Base-by-base conservation (phyloP, 2,113 vertebrate genomes). In the Atractosteus spatula region DNA sequence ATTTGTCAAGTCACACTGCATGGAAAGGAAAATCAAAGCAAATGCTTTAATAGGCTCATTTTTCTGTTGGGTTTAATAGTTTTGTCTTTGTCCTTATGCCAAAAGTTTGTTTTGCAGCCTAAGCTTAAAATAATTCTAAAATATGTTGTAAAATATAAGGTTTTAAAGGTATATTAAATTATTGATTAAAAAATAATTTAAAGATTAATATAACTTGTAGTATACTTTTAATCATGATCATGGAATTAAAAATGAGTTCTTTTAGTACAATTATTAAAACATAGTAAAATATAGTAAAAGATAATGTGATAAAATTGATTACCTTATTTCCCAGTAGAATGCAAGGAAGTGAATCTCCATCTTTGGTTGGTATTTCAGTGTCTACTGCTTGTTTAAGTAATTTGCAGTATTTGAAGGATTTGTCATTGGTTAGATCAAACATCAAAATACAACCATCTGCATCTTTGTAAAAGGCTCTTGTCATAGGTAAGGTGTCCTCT, bases 321-420 rank as follows among this genome's bases (percentile, higher is more conserved):
- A 70, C 68, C 68, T 70, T 70, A 70, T 70, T 70, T 43, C 55
- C 68, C 12, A 70, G 13, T n/a, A 70, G 68, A 61, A 70, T 12
- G 13, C 68, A 70, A 70, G 68, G 68, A 29, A 70, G 59, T 10
- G 68, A 47, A 7, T 43, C 12, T 44, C 55, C 55, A 70, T 16
- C 41, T 44, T 29, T 6, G 14, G 3, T 45, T 14, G 57, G 29
- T 16, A 59, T 44, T 13, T 61, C 55, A 5, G 41, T 8, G 16
- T 70, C 55, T n/a, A 70, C 68, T 8, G 41, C 55, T 16, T 70
- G 29, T 42, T 70, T 70, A 12, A 70, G 68, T 44, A 44, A 57
- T 13, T 42, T 44, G 55, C 68, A 61, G 55, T 43, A 70, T 45
- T 42, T 55, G 13, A 70, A 59, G 8, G 68, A 70, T 29, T 70